A percentile compares a stretch with the other conserved stretches of the same genome.
Conservation (phyloP, 2,113 vertebrate genomes). For the Australoheros scitulus region DNA sequence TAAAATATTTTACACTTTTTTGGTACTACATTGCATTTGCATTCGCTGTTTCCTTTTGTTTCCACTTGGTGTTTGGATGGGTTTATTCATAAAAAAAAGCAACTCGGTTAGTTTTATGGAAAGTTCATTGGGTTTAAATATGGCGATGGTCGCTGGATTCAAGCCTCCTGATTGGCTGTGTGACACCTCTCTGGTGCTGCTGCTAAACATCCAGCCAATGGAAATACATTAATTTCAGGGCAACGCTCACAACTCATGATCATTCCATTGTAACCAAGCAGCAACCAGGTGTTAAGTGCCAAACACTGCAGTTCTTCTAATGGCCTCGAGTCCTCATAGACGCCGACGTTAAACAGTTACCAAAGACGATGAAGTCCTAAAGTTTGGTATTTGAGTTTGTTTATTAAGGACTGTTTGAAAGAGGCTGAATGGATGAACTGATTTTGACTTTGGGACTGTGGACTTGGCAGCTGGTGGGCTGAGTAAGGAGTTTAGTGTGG, state of each 20-base stretch:
- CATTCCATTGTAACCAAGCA: neutral
- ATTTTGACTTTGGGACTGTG: neutral
- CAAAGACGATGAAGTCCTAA: neutral
- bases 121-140: neutral
- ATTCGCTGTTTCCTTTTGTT: neutral
- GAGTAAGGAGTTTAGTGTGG: neutral
- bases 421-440: neutral
- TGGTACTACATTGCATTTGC: no score
- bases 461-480: neutral
- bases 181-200: no score
- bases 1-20: no score
- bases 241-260: accelerated
- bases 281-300: neutral
- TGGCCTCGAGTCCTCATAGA: neutral
- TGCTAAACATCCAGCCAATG: no score
- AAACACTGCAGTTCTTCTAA: neutral
- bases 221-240: accelerated
- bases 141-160: no score
- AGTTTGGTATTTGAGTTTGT: neutral
- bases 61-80: neutral
- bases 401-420: neutral
- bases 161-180: neutral
- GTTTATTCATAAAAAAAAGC: neutral
- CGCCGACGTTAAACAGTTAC: neutral
- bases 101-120: no score